Conservation (phyloP, 2,888 invertebrate genomes). For the Eupsilia transversa region DNA sequence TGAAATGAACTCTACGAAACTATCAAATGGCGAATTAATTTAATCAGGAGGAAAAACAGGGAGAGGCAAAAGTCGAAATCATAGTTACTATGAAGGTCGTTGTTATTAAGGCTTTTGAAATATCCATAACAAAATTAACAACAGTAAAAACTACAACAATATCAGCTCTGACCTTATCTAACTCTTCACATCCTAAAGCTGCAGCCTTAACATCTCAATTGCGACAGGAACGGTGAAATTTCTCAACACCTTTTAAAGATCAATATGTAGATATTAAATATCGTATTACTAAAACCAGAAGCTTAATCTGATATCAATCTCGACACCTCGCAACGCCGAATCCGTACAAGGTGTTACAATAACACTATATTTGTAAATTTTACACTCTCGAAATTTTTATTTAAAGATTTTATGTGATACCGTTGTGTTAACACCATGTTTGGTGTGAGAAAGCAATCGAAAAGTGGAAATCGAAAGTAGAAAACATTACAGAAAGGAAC, state of each 20-base stretch:
- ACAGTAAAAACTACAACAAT: constrained; percentile 4
- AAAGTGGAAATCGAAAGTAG: constrained; percentile 64
- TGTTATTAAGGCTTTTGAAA: constrained; percentile 19
- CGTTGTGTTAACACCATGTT: constrained; percentile 52
- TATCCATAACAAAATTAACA: constrained; percentile 19
- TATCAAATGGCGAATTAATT: constrained; percentile 5
- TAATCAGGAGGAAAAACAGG: not conserved
- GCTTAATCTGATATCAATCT: constrained; percentile 49
- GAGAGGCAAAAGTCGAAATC: not conserved
- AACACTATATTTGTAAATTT: constrained; percentile 45
- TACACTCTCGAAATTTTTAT: constrained; percentile 55
- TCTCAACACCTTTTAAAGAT: constrained; percentile 51
- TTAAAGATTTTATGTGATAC: constrained; percentile 52
- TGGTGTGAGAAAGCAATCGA: constrained; percentile 56
- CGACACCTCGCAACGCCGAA: constrained; percentile 44
- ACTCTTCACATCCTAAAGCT: constrained; percentile 23
- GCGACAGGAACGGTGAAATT: constrained; percentile 42
- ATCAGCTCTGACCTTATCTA: constrained; percentile 21
- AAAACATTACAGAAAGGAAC: constrained; percentile 42
- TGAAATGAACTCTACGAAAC: constrained; percentile 9
- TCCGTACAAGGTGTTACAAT: constrained; percentile 53
- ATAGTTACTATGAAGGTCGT: not conserved
- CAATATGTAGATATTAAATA: constrained; percentile 52
- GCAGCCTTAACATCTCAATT: constrained; percentile 36
- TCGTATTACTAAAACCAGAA: constrained; percentile 55